Percentiles rank a stretch among this genome's conserved stretches.
Evolutionary conservation across 2,113 vertebrate species (phyloP).

Genomic region (Cromileptes altivelis): DNA sequence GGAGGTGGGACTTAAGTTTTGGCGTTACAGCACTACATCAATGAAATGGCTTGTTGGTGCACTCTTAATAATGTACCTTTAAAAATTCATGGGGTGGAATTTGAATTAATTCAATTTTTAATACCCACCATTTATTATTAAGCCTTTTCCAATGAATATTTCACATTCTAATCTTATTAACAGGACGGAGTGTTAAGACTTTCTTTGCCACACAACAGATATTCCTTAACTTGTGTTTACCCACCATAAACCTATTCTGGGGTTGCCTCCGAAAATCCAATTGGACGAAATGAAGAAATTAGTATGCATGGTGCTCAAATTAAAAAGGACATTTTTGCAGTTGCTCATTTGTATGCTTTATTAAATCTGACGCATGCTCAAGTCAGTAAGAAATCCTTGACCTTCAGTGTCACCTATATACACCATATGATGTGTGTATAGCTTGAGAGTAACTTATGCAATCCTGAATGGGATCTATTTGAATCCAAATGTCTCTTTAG

Average conservation of each 20-base stretch:
- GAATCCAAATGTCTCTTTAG: slow-evolving; percentile 29
- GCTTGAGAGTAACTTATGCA: background rate
- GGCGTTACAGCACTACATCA: slow-evolving; percentile 48
- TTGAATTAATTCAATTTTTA: slow-evolving; percentile 81
- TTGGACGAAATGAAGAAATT: slow-evolving; percentile 4
- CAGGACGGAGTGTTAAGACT: slow-evolving; percentile 59
- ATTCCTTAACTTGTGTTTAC: slow-evolving; percentile 59
- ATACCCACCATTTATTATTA: slow-evolving; percentile 83
- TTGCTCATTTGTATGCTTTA: slow-evolving; percentile 29
- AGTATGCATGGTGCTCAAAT: background rate
- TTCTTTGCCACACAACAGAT: slow-evolving; percentile 64
- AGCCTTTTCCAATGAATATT: slow-evolving; percentile 79
- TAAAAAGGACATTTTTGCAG: slow-evolving; percentile 28
- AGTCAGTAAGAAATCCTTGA: slow-evolving; percentile 21
- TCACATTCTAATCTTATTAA: slow-evolving; percentile 80
- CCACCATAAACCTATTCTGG: slow-evolving; percentile 7
- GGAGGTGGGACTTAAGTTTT: slow-evolving; percentile 49
- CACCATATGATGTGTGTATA: too few species aligned
- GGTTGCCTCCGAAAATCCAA: background rate
- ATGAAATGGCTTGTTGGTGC: slow-evolving; percentile 75
- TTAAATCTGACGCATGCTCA: background rate
- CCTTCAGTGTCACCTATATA: background rate
- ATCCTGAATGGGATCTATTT: background rate
- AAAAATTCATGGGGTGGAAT: slow-evolving; percentile 78
- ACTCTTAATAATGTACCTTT: slow-evolving; percentile 74